Evolutionary conservation across 1,140 invertebrate genomes (phyloP), one percentile per base, ranked within the genome.

Genomic region (Nomia melanderi): DNA sequence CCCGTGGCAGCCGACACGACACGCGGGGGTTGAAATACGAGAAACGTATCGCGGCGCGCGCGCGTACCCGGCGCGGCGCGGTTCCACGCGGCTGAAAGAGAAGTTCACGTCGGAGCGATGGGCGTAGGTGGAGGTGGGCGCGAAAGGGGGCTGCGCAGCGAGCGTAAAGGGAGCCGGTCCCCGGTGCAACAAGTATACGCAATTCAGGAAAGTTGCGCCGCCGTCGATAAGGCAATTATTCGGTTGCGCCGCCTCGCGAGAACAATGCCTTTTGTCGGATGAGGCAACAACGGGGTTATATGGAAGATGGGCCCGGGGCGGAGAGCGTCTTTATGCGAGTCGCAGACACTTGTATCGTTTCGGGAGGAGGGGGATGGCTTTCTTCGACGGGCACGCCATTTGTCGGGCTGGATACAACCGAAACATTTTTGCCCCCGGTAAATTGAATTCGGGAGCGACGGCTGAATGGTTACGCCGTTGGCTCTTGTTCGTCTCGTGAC

Each of bases 141-240:
- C n/a, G n/a, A n/a, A n/a, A n/a, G 12, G 54, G 66, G 67, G 75
- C 31, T 53, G 65, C 41, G 54, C 53, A 65, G 29, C 5, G 36
- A 64, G 77, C 71, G 77, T 75, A 60, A 69, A 76, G 44, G 72
- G 77, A 66, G 56, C 33, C 29, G 47, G 41, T 33, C 67, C 47
- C 29, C 29, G 56, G 63, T 79, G 82, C 82, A 84, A 84, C 82
- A 84, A 84, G 82, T 84, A 84, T 17, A 44, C 82, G 83, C 53
- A 84, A 84, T 84, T 84, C 78, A 77, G 78, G 81, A 84, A 84
- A 84, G 82, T 84, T 84, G 82, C 78, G 78, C 64, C 67, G 78
- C 14, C 72, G 78, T 84, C 82, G 82, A 84, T 84, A 84, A 84
- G 82, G 78, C 78, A 84, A 84, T 84, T 84, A 83, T 84, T 84